Evolutionary conservation across 2,888 invertebrate species (phyloP).

Genomic region (Prostheceraeus crozeri): DNA sequence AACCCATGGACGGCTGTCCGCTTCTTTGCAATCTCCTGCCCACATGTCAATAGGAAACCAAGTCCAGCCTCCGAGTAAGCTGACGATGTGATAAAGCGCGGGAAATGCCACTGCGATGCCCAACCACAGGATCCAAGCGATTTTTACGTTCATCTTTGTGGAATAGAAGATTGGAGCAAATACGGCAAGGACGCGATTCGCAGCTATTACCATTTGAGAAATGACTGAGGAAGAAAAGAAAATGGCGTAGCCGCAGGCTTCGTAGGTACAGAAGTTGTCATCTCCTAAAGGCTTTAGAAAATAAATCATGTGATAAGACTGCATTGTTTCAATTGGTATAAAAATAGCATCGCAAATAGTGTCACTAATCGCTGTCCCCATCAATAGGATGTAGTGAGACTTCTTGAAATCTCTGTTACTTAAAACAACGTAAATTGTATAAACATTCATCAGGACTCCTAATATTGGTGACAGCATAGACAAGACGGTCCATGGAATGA

Average conservation of each 20-base stretch:
- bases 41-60: constrained; percentile 9
- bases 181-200: constrained; percentile 17
- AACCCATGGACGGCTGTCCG: neutral
- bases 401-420: constrained; percentile 19
- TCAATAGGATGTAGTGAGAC: constrained; percentile 10
- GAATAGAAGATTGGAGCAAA: constrained; percentile 27
- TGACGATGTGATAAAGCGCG: constrained; percentile 2
- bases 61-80: too few species aligned
- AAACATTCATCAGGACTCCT: neutral
- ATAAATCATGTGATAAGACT: constrained; percentile 1
- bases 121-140: neutral
- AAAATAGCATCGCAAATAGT: constrained; percentile 18
- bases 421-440: neutral
- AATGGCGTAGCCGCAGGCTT: constrained; percentile 20
- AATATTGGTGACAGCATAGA: too few species aligned
- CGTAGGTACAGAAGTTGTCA: constrained; percentile 19
- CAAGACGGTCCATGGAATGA: too few species aligned
- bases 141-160: neutral
- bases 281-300: constrained; percentile 13
- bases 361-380: constrained; percentile 19
- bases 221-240: constrained; percentile 18
- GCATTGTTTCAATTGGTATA: constrained; percentile 29
- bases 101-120: constrained; percentile 1
- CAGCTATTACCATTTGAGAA: constrained; percentile 20
- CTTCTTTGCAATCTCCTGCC: constrained; percentile 13